phyloP scores from a whole-genome alignment of 2,797 vertebrate species.

The Falco novaeseelandiae region DNA sequence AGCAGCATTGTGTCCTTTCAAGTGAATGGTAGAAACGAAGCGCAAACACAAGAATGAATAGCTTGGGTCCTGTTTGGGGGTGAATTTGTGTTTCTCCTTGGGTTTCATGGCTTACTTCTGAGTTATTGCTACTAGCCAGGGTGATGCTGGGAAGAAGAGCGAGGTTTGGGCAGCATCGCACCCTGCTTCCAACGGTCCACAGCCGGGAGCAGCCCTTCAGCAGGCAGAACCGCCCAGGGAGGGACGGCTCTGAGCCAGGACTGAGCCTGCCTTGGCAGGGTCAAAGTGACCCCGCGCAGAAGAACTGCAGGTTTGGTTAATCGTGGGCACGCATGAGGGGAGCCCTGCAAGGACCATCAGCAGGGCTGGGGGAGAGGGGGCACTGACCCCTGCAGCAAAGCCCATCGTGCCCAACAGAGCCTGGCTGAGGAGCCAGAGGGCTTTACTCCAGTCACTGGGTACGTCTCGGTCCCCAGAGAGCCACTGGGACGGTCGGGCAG shows the following conservation, averaged over 20 bases:
- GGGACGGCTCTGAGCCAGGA: accelerated
- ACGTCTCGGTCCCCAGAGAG: background rate
- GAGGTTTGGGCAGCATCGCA: background rate
- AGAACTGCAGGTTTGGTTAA: background rate
- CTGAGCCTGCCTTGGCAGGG: background rate
- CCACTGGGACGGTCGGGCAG: background rate
- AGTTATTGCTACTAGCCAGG: background rate
- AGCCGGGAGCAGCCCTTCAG: background rate
- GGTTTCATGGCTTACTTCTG: background rate
- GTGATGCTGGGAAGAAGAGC: background rate
- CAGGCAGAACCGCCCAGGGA: background rate
- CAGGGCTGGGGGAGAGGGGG: background rate
- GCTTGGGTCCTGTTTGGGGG: background rate
- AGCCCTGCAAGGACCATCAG: background rate
- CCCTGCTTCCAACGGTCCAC: background rate
- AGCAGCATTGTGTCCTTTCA: background rate
- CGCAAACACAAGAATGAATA: accelerated
- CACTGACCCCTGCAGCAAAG: background rate
- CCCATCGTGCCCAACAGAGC: background rate
- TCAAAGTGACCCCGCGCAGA: background rate
- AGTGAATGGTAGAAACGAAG: background rate
- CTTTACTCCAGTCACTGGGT: background rate
- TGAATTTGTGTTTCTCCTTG: background rate
- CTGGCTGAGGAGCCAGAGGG: background rate
- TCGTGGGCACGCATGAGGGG: accelerated